Evolutionary conservation across 2,888 invertebrate species (phyloP).

Genomic region (Meiosimyza decipiens): DNA sequence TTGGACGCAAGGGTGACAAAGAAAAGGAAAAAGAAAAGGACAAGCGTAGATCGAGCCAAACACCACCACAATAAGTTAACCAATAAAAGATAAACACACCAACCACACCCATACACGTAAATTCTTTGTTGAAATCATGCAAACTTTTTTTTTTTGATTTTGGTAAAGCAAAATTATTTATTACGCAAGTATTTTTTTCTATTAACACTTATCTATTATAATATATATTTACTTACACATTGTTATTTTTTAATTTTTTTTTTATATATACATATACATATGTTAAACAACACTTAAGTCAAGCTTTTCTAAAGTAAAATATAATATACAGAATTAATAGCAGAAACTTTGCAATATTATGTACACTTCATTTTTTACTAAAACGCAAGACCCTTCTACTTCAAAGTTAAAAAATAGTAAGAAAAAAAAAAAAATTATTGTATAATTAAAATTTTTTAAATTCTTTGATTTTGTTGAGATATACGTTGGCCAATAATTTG

Average conservation of each 20-base stretch:
- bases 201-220: constrained; percentile 32
- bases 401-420: constrained; percentile 3
- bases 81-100: not conserved
- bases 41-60: constrained; percentile 62
- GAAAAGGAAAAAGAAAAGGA: constrained; percentile 56
- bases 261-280: constrained; percentile 30
- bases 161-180: constrained; percentile 31
- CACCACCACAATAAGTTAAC: constrained; percentile 56
- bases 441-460: not conserved
- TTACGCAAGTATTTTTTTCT: constrained; percentile 18
- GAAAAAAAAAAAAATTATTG: not conserved
- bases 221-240: constrained; percentile 39
- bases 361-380: constrained; percentile 17
- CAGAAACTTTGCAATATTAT: constrained; percentile 20
- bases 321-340: not conserved
- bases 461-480: not conserved
- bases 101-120: constrained; percentile 14
- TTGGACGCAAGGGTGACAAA: constrained; percentile 64
- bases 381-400: constrained; percentile 19
- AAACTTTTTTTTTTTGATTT: constrained; percentile 19
- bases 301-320: constrained; percentile 12
- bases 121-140: constrained; percentile 24
- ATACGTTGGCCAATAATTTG: constrained; percentile 7
- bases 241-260: constrained; percentile 43
- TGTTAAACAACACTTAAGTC: constrained; percentile 24